Base-by-base conservation (phyloP, 2,888 invertebrate genomes). In the Ophion ventricosus region DNA sequence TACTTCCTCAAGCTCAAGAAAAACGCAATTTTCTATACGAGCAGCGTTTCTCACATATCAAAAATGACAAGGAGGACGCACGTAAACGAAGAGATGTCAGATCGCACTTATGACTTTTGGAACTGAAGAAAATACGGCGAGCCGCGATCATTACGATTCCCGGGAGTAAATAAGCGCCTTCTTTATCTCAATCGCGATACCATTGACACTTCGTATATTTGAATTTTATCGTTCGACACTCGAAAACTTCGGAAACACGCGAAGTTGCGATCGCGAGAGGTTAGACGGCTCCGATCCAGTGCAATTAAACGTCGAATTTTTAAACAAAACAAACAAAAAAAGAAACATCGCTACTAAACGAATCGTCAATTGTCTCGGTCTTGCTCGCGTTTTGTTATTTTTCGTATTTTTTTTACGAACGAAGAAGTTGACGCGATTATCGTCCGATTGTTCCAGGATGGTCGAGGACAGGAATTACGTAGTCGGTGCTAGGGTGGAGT, bases 401-500 rank as follows among this genome's bases (percentile, higher is more conserved):
- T 3, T 49, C 49, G 4, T 14, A 49, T 11, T 49, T 49, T 11
- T 49, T 49, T 17, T 17, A 17, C 14, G 14, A 11, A 69, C 49
- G 3, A 2, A 73, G 20, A n/a, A 56, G 11, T 57, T 54, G 43
- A 23, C 5, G 20, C 54, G 26, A 5, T 2, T 43, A 76, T 57
- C 63, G 63, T 75, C 20, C 54, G 26, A 76, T 79, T 25, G 1
- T 40, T 82, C 72, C 72, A 91, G 90, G 83, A 93, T 93, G 93
- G 88, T 92, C 87, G 92, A 92, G 87, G 91, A 91, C 87, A 90
- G 88, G 86, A 92, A 88, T 66, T 91, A 90, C 87, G 89, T 91
- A 87, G 89, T 94, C 84, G 95, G 94, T 64, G 93, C 93, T 83
- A 92, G 95, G 86, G 91, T 95, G 69, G 92, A 93, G 80, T 94